Evolutionary conservation across 30 jellyfish, hydroid and myxozoan genomes (phyloP).

Genomic region (Chrysaora quinquecirrha): DNA sequence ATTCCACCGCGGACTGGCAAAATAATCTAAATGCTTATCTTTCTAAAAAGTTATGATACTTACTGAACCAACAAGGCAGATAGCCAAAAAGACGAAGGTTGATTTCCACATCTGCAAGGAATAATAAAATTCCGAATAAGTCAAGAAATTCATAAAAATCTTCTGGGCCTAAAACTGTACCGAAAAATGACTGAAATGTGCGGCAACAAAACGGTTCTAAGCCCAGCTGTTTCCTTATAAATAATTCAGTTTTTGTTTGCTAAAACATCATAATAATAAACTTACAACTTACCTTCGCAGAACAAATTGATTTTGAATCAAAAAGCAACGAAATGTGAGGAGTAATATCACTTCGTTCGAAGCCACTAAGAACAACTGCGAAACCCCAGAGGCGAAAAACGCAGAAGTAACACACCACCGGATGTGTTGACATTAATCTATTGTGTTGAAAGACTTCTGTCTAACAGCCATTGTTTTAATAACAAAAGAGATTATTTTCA

Average conservation of each 20-base stretch:
- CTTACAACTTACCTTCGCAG: slow-evolving; percentile 40
- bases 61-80: slow-evolving; percentile 33
- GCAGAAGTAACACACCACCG: neutral
- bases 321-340: slow-evolving; percentile 21
- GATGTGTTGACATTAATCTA: neutral
- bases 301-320: neutral
- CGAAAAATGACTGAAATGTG: no score
- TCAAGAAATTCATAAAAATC: no score
- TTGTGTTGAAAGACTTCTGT: neutral
- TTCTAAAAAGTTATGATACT: slow-evolving; percentile 4
- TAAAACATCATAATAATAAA: no score
- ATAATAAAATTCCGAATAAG: no score
- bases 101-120: slow-evolving; percentile 62
- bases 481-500: neutral
- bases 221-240: no score
- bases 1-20: neutral
- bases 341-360: no score
- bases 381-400: slow-evolving; percentile 3
- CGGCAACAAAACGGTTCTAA: no score
- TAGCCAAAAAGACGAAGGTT: slow-evolving; percentile 25
- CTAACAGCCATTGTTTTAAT: neutral
- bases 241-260: no score
- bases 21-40: neutral
- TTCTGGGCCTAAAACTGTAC: no score
- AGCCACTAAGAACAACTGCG: no score